A percentile compares a stretch with the other conserved stretches of the same genome.
phyloP scores from a whole-genome alignment of 37 sponge, comb jelly and placozoan species.

The Diacarnus erythraeanus region DNA sequence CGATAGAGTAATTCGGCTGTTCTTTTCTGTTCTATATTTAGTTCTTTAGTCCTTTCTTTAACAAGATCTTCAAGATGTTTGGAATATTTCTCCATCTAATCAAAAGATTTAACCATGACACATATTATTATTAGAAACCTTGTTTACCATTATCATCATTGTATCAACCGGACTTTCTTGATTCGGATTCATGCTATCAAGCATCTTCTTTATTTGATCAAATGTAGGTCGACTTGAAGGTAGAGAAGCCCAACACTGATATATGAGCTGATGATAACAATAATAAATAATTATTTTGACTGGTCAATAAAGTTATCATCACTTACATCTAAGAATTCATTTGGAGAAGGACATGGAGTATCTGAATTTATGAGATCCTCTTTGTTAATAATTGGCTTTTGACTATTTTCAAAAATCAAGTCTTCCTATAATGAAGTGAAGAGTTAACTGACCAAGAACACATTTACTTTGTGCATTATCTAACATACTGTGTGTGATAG shows the following conservation, averaged over 20 bases:
- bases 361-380: constrained; percentile 31
- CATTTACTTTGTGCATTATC: no score
- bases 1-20: constrained; percentile 78
- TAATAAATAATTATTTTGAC: no score
- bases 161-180: constrained; percentile 84
- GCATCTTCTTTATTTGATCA: constrained; percentile 69
- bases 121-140: background rate
- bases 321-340: constrained; percentile 62
- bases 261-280: constrained; percentile 48
- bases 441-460: no score
- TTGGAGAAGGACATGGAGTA: constrained; percentile 72
- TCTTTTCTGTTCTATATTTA: constrained; percentile 80
- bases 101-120: background rate
- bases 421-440: constrained; percentile 42
- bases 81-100: constrained; percentile 92
- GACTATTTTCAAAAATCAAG: constrained; percentile 15
- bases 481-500: no score
- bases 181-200: constrained; percentile 71
- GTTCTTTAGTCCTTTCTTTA: constrained; percentile 80
- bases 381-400: constrained; percentile 42
- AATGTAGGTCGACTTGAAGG: constrained; percentile 64
- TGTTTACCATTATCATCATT: constrained; percentile 88
- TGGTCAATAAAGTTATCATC: no score
- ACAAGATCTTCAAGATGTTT: constrained; percentile 87
- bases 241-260: constrained; percentile 57